Base-by-base conservation (phyloP, 2,113 vertebrate species). In the Pithys albifrons region DNA sequence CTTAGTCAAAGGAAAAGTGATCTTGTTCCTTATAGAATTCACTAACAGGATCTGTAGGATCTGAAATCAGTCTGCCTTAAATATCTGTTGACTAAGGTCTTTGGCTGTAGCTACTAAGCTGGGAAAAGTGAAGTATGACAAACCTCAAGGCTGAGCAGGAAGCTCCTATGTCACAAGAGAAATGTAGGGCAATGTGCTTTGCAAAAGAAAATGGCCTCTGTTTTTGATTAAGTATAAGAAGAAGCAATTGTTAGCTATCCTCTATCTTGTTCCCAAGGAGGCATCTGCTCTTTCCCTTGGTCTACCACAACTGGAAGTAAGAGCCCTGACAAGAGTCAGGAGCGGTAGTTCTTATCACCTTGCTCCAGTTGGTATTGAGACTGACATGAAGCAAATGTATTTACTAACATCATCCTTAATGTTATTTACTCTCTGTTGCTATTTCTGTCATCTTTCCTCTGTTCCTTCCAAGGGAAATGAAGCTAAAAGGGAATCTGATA, bases 371-470 rank as follows among this genome's bases (percentile, higher is more conserved):
- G 72, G 73, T 70, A 33, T 10, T 81, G 70, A 65, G 61, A 81
- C 45, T 61, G 52, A 58, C 70, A 95, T 93, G 96, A 85, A 93
- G 94, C 17, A 86, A 93, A 89, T 61, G 28, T 57, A 93, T 95
- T 95, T 96, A 92, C 81, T 96, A 89, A 72, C 66, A 85, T 27
- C 6, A 67, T 57, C 12, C 33, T 89, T 41, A 39, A 59, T 45
- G 28, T 89, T 95, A 87, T 95, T 93, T 95, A 75, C 65, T 72
- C 43, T 78, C 39, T 25, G 49, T 61, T 70, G 87, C 49, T 91
- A 54, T 94, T 77, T 89, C 73, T 81, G 46, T 70, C 45, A 72
- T 93, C 74, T 65, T 95, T 97, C 93, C 94, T 92, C 59, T 94
- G 84, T 88, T 77, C 58, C 37, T 66, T 75, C 28, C 37, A 91